phyloP scores from a whole-genome alignment of 1,140 invertebrate species.

The Zaprionus africanus region DNA sequence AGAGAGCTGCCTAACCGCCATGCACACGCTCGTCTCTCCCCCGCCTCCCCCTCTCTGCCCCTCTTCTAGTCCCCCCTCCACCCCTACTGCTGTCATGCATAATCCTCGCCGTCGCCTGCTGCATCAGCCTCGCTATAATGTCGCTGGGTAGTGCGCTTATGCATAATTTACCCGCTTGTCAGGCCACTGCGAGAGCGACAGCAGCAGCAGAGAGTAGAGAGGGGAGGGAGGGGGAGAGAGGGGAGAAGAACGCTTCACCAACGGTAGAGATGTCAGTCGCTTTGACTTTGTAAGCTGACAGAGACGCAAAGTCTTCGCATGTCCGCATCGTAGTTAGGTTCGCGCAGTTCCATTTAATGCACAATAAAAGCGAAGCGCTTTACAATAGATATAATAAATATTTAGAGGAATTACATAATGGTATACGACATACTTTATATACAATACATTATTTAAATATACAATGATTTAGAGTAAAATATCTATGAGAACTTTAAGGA shows the following conservation, averaged over 20 bases:
- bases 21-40: background rate
- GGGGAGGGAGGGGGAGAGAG: background rate
- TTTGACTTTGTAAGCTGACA: slow-evolving; percentile 54
- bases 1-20: slow-evolving; percentile 57
- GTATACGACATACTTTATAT: too few species aligned
- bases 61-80: background rate
- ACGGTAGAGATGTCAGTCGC: slow-evolving; percentile 16
- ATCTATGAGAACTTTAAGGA: too few species aligned
- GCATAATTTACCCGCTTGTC: slow-evolving; percentile 79
- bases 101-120: slow-evolving; percentile 70
- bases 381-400: background rate
- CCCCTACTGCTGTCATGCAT: slow-evolving; percentile 56
- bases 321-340: slow-evolving; percentile 18
- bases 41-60: background rate
- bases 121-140: slow-evolving; percentile 79
- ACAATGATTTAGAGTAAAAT: too few species aligned
- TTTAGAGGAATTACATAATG: background rate
- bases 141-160: slow-evolving; percentile 78
- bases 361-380: background rate
- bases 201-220: too few species aligned
- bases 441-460: too few species aligned
- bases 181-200: slow-evolving; percentile 46
- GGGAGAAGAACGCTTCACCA: background rate
- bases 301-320: slow-evolving; percentile 12
- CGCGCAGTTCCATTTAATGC: background rate